A percentile compares a stretch with the other conserved stretches of the same genome.
phyloP scores from a whole-genome alignment of 2,113 vertebrate genomes.

The Crotophaga sulcirostris region DNA sequence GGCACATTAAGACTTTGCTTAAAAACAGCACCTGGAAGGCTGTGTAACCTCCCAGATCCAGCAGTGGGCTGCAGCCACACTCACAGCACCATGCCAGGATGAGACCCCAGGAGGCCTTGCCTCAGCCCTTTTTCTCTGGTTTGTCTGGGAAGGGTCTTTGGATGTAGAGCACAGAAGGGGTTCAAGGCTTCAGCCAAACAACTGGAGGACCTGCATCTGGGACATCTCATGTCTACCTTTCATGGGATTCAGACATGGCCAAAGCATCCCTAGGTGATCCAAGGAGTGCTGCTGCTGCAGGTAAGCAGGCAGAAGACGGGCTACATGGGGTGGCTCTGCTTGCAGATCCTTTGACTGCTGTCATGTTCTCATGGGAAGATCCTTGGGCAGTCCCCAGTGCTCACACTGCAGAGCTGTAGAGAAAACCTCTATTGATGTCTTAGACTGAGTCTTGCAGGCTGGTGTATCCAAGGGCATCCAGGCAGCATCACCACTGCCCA shows the following conservation, averaged over 20 bases:
- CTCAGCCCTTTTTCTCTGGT: background rate
- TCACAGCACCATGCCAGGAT: background rate
- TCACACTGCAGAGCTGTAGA: accelerated
- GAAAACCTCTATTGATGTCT: background rate
- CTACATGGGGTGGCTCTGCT: background rate
- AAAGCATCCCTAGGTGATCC: background rate
- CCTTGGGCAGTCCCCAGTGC: background rate
- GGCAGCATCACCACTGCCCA: background rate
- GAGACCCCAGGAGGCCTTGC: background rate
- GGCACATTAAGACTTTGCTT: background rate
- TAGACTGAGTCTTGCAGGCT: background rate
- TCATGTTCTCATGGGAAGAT: background rate
- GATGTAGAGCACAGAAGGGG: background rate
- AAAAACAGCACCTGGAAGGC: background rate
- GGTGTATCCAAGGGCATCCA: background rate
- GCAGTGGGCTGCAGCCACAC: accelerated
- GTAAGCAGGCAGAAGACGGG: background rate
- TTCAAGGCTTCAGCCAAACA: background rate
- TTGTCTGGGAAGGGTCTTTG: background rate
- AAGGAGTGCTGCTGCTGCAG: background rate
- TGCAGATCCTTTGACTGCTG: background rate
- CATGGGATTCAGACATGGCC: background rate
- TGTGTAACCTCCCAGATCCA: background rate
- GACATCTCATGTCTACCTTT: background rate
- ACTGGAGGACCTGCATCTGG: background rate